These are phyloP conservation scores for Sula dactylatra DNA, from an alignment of 2,113 vertebrate genomes.

Conservation along the genomic window DNA sequence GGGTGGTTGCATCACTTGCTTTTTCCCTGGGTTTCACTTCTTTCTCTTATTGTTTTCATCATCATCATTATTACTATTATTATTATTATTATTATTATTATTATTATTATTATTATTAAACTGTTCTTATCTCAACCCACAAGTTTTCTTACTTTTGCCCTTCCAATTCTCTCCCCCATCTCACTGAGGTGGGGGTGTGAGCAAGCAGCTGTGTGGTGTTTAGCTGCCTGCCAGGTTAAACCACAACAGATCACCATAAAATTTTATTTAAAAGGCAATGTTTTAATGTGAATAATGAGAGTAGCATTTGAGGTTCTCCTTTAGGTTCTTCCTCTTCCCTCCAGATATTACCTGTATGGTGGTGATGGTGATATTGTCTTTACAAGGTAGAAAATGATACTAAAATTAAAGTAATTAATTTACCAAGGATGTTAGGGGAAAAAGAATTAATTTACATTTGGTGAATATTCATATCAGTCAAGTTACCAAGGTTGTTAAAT, in stretches of 20 bases:
- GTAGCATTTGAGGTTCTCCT: background rate
- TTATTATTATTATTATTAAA: too few relatives aligned
- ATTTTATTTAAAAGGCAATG: background rate
- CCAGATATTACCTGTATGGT: background rate
- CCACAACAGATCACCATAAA: background rate
- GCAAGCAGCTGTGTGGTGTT: too few relatives aligned
- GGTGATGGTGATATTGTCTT: background rate
- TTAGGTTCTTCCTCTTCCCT: background rate
- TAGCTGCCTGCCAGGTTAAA: too few relatives aligned
- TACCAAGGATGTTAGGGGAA: background rate
- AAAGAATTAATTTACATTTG: background rate
- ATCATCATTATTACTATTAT: too few relatives aligned
- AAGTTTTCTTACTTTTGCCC: too few relatives aligned
- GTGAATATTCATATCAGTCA: background rate
- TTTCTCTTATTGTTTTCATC: too few relatives aligned
- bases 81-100: too few relatives aligned
- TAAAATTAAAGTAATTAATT: background rate
- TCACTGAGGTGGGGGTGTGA: too few relatives aligned
- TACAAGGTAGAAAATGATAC: background rate
- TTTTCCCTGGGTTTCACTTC: too few relatives aligned
- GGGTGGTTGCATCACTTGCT: too few relatives aligned
- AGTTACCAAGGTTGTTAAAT: background rate
- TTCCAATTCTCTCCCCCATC: too few relatives aligned
- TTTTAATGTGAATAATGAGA: background rate
- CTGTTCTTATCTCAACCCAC: too few relatives aligned